Base-by-base conservation (phyloP, 2,113 vertebrate species). In the Ammospiza nelsoni region DNA sequence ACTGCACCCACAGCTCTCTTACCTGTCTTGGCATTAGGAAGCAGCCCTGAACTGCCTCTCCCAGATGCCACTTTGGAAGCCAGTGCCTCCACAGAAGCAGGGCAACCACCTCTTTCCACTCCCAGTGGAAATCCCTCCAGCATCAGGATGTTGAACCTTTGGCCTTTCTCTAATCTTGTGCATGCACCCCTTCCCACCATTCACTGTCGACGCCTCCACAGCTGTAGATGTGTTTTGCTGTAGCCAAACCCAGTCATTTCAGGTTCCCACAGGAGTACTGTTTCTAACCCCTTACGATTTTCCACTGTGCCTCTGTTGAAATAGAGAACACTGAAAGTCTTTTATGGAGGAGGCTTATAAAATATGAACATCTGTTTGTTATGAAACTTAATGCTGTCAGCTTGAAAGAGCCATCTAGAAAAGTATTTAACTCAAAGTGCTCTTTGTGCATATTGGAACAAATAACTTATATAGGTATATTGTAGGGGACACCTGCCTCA, bases 341-440 rank as follows among this genome's bases (percentile, higher is more conserved):
- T 94, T 94, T 84, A 93, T 85, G 51, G 48, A 87, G 72, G 55
- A 95, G 59, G 59, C 35, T 93, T 96, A 95, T 95, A 91, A 96
- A 95, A 95, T 92, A 88, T 77, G 91, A 94, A 92, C 90, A 96
- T 93, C 93, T 96, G 92, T 93, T 97, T 95, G 85, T 96, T 95
- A 93, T 87, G 95, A 93, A 97, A 96, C 86, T 87, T 90, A 92
- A 84, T 84, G 62, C 90, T 93, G 88, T 92, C 83, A 90, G 88
- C 72, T 93, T 92, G 41, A 72, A 84, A 94, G 73, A 94, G 44
- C 25, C 90, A 89, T 94, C 57, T 82, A 96, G 73, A 92, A 81
- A 71, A 96, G 73, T 55, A 78, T 92, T 92, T 93, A 96, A 96
- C 73, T 92, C 16, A 1, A 90, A 94, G 54, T 84, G 49, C 15